Percentiles rank a stretch among this genome's conserved stretches.
These are phyloP conservation scores for Trematocara stigmaticum DNA, from an alignment of 2,113 vertebrate species.

Conservation along the genomic window DNA sequence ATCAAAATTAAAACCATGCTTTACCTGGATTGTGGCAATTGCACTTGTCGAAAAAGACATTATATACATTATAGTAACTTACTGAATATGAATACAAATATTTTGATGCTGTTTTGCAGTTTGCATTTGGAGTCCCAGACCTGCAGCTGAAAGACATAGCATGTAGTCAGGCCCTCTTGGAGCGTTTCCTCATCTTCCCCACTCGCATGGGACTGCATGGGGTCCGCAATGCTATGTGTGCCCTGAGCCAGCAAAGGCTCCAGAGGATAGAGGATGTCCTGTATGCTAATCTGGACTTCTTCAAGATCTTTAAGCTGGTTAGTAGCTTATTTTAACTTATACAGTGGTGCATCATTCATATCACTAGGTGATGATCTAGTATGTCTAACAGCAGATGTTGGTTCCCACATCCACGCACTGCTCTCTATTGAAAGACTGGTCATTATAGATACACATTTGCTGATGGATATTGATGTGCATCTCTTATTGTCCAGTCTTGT, in stretches of 20 bases:
- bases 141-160: slow-evolving; percentile 89
- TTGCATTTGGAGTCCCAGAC: slow-evolving; percentile 85
- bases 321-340: slow-evolving; percentile 35
- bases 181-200: slow-evolving; percentile 88
- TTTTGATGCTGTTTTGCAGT: slow-evolving; percentile 65
- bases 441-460: neutral
- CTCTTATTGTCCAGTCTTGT: neutral
- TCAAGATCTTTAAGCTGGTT: slow-evolving; percentile 89
- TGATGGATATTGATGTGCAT: neutral
- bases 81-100: neutral
- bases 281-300: slow-evolving; percentile 91
- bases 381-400: neutral
- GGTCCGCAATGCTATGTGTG: slow-evolving; percentile 83
- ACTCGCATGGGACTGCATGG: slow-evolving; percentile 73
- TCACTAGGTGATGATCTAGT: neutral
- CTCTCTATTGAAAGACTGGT: neutral
- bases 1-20: neutral
- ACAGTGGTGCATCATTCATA: neutral
- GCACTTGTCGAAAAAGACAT: neutral
- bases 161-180: slow-evolving; percentile 85
- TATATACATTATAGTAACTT: neutral
- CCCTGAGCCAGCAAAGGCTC: slow-evolving; percentile 81
- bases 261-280: slow-evolving; percentile 88
- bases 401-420: neutral
- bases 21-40: neutral